Evolutionary conservation across 2,113 vertebrate genomes (phyloP).

Genomic region (Ochotona curzoniae): DNA sequence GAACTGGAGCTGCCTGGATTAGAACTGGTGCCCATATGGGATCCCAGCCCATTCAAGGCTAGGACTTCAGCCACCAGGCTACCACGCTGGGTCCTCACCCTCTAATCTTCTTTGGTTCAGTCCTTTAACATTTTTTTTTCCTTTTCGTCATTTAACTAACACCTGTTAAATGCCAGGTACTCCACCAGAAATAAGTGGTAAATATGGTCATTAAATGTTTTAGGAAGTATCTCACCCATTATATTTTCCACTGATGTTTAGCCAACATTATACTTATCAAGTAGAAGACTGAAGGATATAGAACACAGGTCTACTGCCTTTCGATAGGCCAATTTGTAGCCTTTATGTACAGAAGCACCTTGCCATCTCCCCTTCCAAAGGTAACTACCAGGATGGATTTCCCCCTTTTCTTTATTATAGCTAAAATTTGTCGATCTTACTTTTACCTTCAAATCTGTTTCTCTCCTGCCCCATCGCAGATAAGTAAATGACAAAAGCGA

Average conservation of each 20-base stretch:
- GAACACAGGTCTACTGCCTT: background rate
- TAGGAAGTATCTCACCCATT: background rate
- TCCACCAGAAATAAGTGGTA: background rate
- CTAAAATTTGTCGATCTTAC: background rate
- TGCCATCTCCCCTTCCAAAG: background rate
- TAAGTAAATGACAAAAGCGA: background rate
- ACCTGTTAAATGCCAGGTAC: background rate
- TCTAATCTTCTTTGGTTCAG: conserved; percentile 9
- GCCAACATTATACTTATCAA: background rate
- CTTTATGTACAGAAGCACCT: background rate
- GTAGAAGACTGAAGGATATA: background rate
- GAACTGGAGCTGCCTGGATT: too few relatives aligned
- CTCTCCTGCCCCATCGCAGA: background rate
- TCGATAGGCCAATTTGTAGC: background rate
- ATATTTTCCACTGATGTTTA: conserved; percentile 24
- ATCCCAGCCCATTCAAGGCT: too few relatives aligned
- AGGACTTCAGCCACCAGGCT: too few relatives aligned
- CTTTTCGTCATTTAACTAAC: conserved; percentile 44
- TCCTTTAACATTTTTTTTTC: conserved; percentile 15
- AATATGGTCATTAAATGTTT: conserved; percentile 30
- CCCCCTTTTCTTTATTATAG: background rate
- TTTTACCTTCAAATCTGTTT: background rate
- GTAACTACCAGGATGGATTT: background rate
- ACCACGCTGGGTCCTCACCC: background rate
- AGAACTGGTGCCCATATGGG: too few relatives aligned